Conservation (phyloP, 2,888 invertebrate genomes). For the Mythimna albipuncta region DNA sequence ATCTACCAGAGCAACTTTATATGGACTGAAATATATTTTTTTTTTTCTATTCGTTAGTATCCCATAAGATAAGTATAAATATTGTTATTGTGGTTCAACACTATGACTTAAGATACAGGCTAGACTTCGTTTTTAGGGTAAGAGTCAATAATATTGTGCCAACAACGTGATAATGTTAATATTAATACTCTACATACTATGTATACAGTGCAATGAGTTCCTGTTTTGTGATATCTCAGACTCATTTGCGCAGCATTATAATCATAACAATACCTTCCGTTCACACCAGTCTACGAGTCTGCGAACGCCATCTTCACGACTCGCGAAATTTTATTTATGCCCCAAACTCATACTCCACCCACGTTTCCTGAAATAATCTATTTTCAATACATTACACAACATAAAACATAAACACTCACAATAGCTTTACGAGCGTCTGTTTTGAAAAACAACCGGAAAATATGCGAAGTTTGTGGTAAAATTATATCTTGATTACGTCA, state of each 20-base stretch:
- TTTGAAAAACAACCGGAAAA: conserved; percentile 52
- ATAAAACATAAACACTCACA: conserved; percentile 52
- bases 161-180: too few relatives aligned
- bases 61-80: too few relatives aligned
- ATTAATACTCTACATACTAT: too few relatives aligned
- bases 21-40: too few relatives aligned
- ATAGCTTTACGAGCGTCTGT: conserved; percentile 58
- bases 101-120: too few relatives aligned
- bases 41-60: too few relatives aligned
- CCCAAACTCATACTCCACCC: conserved; percentile 36
- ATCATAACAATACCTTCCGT: background rate
- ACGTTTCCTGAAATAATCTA: conserved; percentile 51
- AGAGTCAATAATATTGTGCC: too few relatives aligned
- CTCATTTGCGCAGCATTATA: background rate
- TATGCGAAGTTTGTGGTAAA: conserved; percentile 51
- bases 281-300: conserved; percentile 1
- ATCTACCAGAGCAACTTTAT: background rate
- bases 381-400: conserved; percentile 55
- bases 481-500: conserved; percentile 52
- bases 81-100: too few relatives aligned
- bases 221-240: too few relatives aligned
- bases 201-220: too few relatives aligned
- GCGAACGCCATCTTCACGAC: conserved; percentile 5
- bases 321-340: conserved; percentile 41
- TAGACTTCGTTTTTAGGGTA: too few relatives aligned